Evolutionary conservation across 2,888 invertebrate species (phyloP), one percentile per base, ranked within the genome.

Genomic region (Orchesellides sinensis): DNA sequence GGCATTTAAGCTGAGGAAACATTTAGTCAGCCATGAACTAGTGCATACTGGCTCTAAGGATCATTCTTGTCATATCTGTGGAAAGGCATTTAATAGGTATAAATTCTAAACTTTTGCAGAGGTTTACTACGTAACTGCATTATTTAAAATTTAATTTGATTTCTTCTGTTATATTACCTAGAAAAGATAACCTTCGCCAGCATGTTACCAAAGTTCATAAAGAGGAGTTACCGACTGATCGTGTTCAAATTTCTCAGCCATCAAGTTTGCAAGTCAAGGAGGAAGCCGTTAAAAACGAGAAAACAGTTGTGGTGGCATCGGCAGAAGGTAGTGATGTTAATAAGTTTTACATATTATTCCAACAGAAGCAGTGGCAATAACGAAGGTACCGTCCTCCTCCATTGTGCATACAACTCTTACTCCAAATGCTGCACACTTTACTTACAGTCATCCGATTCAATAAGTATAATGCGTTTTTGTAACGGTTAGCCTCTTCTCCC

Each of bases 101-200:
- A n/a, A 27, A 19, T 25, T 29, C 29, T 52, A 12, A 61, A 61
- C 29, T 29, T 27, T 47, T 47, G 10, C n/a, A 14, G 3, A 47
- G 10, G n/a, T 10, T 47, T n/a, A n/a, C n/a, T n/a, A n/a, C n/a
- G 47, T 47, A 17, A 21, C 2, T 21, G 19, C 5, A 52, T 19
- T 52, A 21, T 21, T 52, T n/a, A 47, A 47, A 10, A 32, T 32
- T 4, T 10, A 56, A 47, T 25, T 5, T 8, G 45, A 66, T 23
- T 12, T 52, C 17, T 29, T 54, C 19, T 35, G 14, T 21, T 14
- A 23, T 56, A n/a, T 45, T 3, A 32, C 5, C 10, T 40, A 75
- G 83, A 19, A 83, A 83, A 25, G 83, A 83, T 69, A 83, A 83
- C 56, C 69, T 83, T 17, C 66, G 69, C 1, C 83, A 83, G 32